Evolutionary conservation across 1,140 invertebrate genomes (phyloP), one percentile per base, ranked within the genome.

Genomic region (Ceratosolen solmsi): DNA sequence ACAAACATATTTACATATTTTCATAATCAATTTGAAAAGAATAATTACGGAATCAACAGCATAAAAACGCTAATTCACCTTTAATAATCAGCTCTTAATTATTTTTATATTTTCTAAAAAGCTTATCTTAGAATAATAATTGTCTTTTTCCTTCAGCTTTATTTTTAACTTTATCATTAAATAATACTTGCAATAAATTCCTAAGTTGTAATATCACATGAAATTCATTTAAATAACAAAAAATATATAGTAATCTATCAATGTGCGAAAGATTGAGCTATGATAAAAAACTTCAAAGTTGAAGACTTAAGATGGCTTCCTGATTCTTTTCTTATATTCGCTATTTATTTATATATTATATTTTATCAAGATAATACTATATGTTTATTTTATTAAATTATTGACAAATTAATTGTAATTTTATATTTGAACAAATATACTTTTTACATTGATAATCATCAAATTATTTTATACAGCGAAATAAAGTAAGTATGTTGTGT

Each of bases 121-220:
- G 9, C 71, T 30, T 73, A 41, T 41, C 46, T 73, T 51, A 33
- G 17, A 30, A 51, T 25, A 25, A 46, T 22, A 20, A 46, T 33
- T 74, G 51, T 56, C 15, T 30, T 30, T 51, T 74, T 33, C 22
- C 30, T 75, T 75, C 1, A 38, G 3, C n/a, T 56, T 30, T 76
- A 33, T 76, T 4, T 4, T 76, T 63, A 49, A 51, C 54, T 51
- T 78, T 38, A 38, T 70, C 17, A 9, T 71, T 71, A 46, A 71
- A 41, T 71, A 56, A 58, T 41, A 79, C 41, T 33, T 49, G 13
- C 70, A 27, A 30, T 51, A 56, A 73, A 54, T 68, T 9, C 54
- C 33, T 80, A 80, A 73, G 1, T 25, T 73, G 54, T 80, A 80
- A 46, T 80, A 80, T 73, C 79, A 80, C 70, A 63, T 63, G 13